A percentile compares a stretch with the other conserved stretches of the same genome.
Evolutionary conservation across 2,113 vertebrate genomes (phyloP).

Genomic region (Corapipo altera): DNA sequence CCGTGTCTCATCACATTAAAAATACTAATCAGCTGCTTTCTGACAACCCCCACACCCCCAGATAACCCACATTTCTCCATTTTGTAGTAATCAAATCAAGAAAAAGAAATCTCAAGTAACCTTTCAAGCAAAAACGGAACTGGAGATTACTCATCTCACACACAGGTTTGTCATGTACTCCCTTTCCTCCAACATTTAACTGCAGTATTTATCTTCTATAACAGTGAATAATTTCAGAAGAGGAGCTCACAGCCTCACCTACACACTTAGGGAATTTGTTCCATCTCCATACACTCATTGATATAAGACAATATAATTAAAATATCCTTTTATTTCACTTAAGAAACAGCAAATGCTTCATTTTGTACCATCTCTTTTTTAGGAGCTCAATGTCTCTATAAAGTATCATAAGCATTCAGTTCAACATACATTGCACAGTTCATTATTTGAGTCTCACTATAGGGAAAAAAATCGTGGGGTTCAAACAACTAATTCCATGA

Average conservation of each 20-base stretch:
- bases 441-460: background rate
- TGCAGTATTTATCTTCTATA: background rate
- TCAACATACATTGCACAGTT: background rate
- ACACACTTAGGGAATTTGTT: background rate
- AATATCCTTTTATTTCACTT: background rate
- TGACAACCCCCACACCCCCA: background rate
- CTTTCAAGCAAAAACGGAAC: background rate
- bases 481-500: background rate
- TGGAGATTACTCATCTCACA: accelerated
- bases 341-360: background rate
- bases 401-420: background rate
- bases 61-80: background rate
- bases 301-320: background rate
- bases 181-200: background rate
- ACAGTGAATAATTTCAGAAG: background rate
- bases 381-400: background rate
- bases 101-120: background rate
- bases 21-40: background rate
- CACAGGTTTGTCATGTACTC: background rate
- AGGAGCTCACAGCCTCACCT: background rate
- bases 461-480: accelerated
- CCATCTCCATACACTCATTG: background rate
- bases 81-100: background rate
- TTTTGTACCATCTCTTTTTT: background rate
- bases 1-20: accelerated